Evolutionary conservation across 2,797 vertebrate species (phyloP).

Genomic region (Hafferia zeledoni): DNA sequence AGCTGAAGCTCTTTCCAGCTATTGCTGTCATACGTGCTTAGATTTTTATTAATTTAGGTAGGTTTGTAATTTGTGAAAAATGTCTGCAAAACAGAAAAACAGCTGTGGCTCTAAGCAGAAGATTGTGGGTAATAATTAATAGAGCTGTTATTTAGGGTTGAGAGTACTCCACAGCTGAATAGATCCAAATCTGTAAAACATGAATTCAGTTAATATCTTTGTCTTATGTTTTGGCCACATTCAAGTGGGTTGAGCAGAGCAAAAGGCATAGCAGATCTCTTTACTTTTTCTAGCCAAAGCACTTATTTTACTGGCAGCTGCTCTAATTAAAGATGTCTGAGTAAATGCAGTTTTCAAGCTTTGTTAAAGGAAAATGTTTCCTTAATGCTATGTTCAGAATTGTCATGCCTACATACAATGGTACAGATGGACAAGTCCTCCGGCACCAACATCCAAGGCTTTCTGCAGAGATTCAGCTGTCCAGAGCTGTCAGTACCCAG

Average conservation of each 20-base stretch:
- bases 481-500: slow-evolving; percentile 39
- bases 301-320: slow-evolving; percentile 49
- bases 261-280: slow-evolving; percentile 35
- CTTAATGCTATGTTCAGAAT: background rate
- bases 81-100: background rate
- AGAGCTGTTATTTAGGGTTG: slow-evolving; percentile 29
- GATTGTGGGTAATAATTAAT: slow-evolving; percentile 50
- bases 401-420: background rate
- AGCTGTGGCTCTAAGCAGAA: background rate
- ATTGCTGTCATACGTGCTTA: background rate
- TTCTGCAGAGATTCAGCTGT: slow-evolving; percentile 21
- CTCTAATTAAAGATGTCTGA: slow-evolving; percentile 42
- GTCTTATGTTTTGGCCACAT: slow-evolving; percentile 32
- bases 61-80: slow-evolving; percentile 23
- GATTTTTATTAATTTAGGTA: slow-evolving; percentile 9
- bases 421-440: slow-evolving; percentile 16
- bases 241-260: slow-evolving; percentile 18
- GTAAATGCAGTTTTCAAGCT: slow-evolving; percentile 38
- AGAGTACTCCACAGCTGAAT: slow-evolving; percentile 39
- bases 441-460: background rate
- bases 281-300: slow-evolving; percentile 24
- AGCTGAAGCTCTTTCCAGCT: background rate
- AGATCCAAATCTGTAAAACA: background rate
- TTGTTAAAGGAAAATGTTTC: slow-evolving; percentile 23
- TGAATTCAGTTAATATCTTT: slow-evolving; percentile 40